A percentile compares a stretch with the other conserved stretches of the same genome.
Conservation (phyloP, 2,113 vertebrate species). For the Garra rufa region DNA sequence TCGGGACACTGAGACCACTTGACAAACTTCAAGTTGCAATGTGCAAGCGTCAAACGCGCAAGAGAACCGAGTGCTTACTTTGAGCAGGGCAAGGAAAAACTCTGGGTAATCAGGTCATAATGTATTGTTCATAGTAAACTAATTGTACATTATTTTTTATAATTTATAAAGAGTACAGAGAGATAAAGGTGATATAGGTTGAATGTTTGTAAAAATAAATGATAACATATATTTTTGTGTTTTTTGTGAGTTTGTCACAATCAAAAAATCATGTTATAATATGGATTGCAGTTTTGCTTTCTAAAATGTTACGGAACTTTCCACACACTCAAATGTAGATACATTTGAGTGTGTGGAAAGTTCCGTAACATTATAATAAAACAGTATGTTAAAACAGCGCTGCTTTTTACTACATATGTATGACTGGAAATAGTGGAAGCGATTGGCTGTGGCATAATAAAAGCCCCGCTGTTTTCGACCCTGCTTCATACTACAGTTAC, state of each 20-base stretch:
- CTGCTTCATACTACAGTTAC: too few species aligned
- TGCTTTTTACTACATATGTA: too few species aligned
- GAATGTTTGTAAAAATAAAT: constrained; percentile 59
- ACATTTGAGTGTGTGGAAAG: too few species aligned
- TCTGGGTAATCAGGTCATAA: constrained; percentile 43
- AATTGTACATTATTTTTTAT: constrained; percentile 91
- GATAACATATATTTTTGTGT: constrained; percentile 44
- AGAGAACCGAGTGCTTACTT: constrained; percentile 27
- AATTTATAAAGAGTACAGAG: constrained; percentile 70
- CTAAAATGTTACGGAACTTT: neutral
- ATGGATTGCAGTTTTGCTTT: neutral
- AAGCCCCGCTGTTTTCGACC: too few species aligned
- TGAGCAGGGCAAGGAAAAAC: constrained; percentile 36
- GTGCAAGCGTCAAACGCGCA: constrained; percentile 64
- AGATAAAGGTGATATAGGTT: constrained; percentile 54
- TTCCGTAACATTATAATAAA: too few species aligned
- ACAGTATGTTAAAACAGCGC: too few species aligned
- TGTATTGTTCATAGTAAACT: constrained; percentile 55
- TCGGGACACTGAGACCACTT: constrained; percentile 82
- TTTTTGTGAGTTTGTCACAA: constrained; percentile 15
- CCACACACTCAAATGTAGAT: too few species aligned
- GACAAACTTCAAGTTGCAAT: constrained; percentile 78
- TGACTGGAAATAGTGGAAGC: too few species aligned
- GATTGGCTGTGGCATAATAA: too few species aligned
- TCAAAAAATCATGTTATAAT: neutral